Percentiles rank a stretch among this genome's conserved stretches.
phyloP scores from a whole-genome alignment of 2,797 vertebrate species.

The Chrysocyon brachyurus region DNA sequence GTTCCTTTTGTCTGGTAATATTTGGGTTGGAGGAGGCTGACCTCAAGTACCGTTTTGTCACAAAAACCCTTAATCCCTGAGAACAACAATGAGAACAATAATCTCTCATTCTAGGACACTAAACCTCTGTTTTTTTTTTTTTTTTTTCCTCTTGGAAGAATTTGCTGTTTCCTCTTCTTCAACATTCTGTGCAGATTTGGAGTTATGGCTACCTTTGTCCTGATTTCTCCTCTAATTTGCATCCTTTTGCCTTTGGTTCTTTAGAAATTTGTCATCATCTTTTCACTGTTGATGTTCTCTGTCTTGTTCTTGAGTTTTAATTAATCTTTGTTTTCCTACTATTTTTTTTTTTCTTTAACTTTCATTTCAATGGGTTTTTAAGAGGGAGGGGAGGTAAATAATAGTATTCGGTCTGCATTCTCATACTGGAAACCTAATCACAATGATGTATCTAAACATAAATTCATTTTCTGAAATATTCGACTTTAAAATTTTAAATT shows the following conservation, averaged over 20 bases:
- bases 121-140: not conserved
- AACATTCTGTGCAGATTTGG: not conserved
- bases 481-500: not conserved
- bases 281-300: not conserved
- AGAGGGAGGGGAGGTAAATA: not conserved
- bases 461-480: not conserved
- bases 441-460: not conserved
- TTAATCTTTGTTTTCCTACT: not conserved
- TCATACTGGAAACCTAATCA: not conserved
- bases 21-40: not conserved
- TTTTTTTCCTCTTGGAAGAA: not conserved
- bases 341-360: not conserved
- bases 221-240: not conserved
- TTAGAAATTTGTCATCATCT: not conserved
- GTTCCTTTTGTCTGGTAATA: not conserved
- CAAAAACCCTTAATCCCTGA: not conserved
- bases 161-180: not conserved
- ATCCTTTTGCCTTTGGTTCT: not conserved
- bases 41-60: not conserved
- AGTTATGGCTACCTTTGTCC: not conserved
- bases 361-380: not conserved
- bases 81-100: not conserved
- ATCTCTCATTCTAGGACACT: not conserved
- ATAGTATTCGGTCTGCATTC: not conserved
- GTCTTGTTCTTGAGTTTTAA: not conserved